Evolutionary conservation across 2,888 invertebrate species (phyloP).

Genomic region (Ophioninae sp.): DNA sequence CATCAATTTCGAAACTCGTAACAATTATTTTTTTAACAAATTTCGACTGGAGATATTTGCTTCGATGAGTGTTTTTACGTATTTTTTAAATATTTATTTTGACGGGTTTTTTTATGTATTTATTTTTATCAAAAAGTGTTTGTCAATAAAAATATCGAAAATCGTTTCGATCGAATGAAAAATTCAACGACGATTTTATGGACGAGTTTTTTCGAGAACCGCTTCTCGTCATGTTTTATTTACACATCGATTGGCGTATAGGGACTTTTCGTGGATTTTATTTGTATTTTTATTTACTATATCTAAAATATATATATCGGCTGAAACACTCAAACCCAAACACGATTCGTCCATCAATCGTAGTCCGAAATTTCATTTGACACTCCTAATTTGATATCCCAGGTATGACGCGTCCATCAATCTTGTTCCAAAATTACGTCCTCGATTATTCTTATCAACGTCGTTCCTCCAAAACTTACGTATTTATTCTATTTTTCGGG

Average conservation of each 20-base stretch:
- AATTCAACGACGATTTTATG: background rate
- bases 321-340: background rate
- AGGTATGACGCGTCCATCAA: background rate
- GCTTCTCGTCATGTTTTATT: background rate
- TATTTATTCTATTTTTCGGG: background rate
- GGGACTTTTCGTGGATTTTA: background rate
- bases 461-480: background rate
- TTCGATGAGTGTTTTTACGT: no score
- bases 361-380: background rate
- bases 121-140: no score
- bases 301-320: background rate
- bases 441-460: constrained; percentile 1
- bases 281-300: background rate
- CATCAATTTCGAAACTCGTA: no score
- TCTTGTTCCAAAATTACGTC: background rate
- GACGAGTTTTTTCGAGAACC: background rate
- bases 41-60: no score
- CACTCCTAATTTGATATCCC: background rate
- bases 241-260: background rate
- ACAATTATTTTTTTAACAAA: no score
- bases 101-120: no score
- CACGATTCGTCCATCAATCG: background rate
- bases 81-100: no score
- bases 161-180: no score
- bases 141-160: no score